A percentile compares a stretch with the other conserved stretches of the same genome.
These are phyloP conservation scores for Columba livia DNA, from an alignment of 2,113 vertebrate species.

Conservation along the genomic window DNA sequence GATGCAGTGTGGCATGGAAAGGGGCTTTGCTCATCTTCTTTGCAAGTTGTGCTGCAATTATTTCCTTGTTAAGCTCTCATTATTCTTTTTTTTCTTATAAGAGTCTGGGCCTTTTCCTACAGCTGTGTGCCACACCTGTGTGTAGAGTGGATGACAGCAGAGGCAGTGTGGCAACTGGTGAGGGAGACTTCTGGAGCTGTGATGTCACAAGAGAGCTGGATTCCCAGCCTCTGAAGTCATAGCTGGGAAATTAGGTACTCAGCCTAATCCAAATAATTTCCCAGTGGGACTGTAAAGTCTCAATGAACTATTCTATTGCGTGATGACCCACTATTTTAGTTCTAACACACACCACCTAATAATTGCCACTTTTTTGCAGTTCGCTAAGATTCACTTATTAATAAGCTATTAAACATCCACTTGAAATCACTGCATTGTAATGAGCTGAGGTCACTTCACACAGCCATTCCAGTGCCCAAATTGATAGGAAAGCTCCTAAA, in stretches of 20 bases:
- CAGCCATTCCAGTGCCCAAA: background rate
- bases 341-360: background rate
- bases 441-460: constrained; percentile 1
- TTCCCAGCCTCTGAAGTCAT: constrained; percentile 60
- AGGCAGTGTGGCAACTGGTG: background rate
- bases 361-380: background rate
- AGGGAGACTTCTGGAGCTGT: background rate
- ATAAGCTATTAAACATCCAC: constrained; percentile 24
- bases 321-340: background rate
- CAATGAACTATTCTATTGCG: background rate
- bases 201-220: constrained; percentile 16
- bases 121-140: background rate
- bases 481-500: constrained; percentile 42
- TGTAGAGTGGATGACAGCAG: background rate
- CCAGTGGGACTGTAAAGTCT: constrained; percentile 29
- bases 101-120: background rate
- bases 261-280: constrained; percentile 33
- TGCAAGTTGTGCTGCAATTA: background rate
- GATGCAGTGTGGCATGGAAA: background rate
- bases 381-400: constrained; percentile 38
- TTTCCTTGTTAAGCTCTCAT: background rate
- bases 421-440: constrained; percentile 30
- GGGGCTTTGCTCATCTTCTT: background rate
- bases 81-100: background rate
- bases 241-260: constrained; percentile 29